Percentiles rank a stretch among this genome's conserved stretches.
Evolutionary conservation across 2,797 vertebrate species (phyloP).

Genomic region (Propithecus deckenii): DNA sequence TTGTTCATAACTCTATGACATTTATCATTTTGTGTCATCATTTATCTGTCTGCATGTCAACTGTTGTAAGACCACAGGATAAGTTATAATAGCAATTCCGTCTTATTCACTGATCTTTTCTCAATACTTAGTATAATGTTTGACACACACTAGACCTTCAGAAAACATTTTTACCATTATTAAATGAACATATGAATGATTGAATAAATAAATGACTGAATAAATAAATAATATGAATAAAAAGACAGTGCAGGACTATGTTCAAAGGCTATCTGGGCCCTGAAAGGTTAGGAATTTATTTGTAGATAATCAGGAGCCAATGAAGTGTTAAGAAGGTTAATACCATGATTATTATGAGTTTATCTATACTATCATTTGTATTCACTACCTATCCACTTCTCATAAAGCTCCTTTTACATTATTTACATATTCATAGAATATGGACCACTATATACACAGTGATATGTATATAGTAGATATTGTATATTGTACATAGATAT

Average conservation of each 20-base stretch:
- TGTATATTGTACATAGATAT: not conserved
- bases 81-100: not conserved
- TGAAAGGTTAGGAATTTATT: not conserved
- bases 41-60: not conserved
- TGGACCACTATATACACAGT: not conserved
- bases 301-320: not conserved
- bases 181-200: not conserved
- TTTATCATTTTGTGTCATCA: conserved; percentile 7
- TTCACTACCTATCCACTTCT: not conserved
- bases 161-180: not conserved
- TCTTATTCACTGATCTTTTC: not conserved
- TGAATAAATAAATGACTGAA: not conserved
- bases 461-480: not conserved
- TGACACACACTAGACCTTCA: not conserved
- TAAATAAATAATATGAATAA: not conserved
- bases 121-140: not conserved
- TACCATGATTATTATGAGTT: not conserved
- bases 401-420: not conserved
- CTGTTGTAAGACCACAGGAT: not conserved
- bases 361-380: not conserved
- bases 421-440: not conserved
- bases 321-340: not conserved
- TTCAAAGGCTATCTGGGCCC: not conserved
- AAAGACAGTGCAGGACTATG: not conserved
- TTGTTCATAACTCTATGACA: not conserved